Evolutionary conservation across 2,797 vertebrate genomes (phyloP).

Genomic region (Urosaurus nigricauda): DNA sequence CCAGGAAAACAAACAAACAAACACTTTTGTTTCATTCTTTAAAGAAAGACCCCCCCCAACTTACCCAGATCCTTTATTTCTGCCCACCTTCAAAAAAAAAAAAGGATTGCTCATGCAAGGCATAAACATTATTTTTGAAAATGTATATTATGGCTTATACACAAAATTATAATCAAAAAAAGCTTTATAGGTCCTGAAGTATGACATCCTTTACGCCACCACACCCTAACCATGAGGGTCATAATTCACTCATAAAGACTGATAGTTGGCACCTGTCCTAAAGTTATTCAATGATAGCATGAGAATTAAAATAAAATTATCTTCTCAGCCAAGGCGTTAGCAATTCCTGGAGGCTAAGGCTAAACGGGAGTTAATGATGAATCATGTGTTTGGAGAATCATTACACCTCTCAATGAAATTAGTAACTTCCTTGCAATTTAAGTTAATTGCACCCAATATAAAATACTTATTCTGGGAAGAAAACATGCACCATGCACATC

Average conservation of each 20-base stretch:
- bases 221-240: constrained; percentile 76
- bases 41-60: constrained; percentile 22
- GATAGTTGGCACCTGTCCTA: constrained; percentile 76
- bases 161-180: constrained; percentile 77
- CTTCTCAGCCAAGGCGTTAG: constrained; percentile 79
- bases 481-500: constrained; percentile 3
- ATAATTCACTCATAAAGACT: constrained; percentile 80
- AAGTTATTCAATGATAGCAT: constrained; percentile 78
- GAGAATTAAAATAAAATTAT: constrained; percentile 86
- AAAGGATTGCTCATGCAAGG: constrained; percentile 66
- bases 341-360: constrained; percentile 71
- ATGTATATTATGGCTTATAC: constrained; percentile 38
- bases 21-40: constrained; percentile 25
- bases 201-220: constrained; percentile 75
- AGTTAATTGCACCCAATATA: constrained; percentile 73
- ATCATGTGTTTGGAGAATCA: constrained; percentile 68
- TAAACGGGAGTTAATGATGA: constrained; percentile 72
- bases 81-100: constrained; percentile 64
- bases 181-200: constrained; percentile 75
- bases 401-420: constrained; percentile 76
- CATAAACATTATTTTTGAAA: constrained; percentile 55
- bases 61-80: constrained; percentile 68
- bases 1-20: constrained; percentile 34
- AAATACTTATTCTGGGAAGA: constrained; percentile 67
- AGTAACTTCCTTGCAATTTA: constrained; percentile 78